Percentiles rank a stretch among this genome's conserved stretches.
These are phyloP conservation scores for Lagopus leucura DNA, from an alignment of 2,113 vertebrate species.

Conservation along the genomic window DNA sequence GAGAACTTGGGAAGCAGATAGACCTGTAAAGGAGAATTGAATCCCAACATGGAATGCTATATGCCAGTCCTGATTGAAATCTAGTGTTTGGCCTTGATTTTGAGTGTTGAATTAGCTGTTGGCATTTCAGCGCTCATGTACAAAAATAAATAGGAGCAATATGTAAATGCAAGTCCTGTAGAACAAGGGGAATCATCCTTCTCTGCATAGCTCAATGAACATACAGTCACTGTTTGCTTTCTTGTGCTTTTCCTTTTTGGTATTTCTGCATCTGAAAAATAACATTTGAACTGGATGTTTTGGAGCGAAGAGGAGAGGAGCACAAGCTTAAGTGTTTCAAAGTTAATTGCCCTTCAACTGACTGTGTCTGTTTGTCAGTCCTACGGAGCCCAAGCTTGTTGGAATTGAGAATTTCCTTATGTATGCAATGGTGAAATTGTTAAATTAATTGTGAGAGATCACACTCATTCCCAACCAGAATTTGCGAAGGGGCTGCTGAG, in stretches of 20 bases:
- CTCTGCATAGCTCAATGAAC: not conserved
- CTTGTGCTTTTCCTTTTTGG: not conserved
- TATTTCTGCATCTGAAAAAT: not conserved
- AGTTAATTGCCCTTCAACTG: constrained; percentile 7
- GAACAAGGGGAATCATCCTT: not conserved
- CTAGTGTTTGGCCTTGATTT: not conserved
- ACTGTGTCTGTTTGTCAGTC: constrained; percentile 7
- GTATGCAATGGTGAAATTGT: not conserved
- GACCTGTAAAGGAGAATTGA: not conserved
- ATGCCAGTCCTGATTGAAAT: not conserved
- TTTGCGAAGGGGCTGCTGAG: not conserved
- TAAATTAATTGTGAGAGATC: not conserved
- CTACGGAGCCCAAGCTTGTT: not conserved
- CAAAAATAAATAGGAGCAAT: not conserved
- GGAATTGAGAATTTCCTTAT: not conserved
- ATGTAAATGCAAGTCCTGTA: not conserved
- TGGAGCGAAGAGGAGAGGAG: not conserved
- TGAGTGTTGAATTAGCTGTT: not conserved
- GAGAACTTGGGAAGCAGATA: not conserved
- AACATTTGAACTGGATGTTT: not conserved
- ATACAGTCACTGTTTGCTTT: not conserved
- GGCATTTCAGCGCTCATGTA: not conserved
- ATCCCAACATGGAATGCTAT: not conserved
- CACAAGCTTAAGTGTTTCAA: constrained; percentile 5
- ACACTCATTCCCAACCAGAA: not conserved